Percentiles rank a stretch among this genome's conserved stretches.
phyloP scores from a whole-genome alignment of 2,888 invertebrate species.

The Cyrtodaria siliqua region DNA sequence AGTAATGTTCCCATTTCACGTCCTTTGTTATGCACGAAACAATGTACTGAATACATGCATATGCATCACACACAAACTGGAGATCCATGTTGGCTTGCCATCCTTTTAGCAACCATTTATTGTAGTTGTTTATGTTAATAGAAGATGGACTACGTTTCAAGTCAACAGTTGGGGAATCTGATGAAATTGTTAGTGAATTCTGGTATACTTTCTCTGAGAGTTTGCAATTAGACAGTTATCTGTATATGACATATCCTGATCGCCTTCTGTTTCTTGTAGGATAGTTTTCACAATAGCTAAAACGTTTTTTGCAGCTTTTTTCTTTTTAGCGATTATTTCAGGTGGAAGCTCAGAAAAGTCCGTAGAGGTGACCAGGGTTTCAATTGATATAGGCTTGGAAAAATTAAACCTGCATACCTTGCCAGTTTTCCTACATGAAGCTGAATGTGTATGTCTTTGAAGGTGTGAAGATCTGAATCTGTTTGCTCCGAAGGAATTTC shows the following conservation, averaged over 20 bases:
- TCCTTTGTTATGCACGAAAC: slow-evolving; percentile 35
- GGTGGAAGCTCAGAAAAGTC: slow-evolving; percentile 6
- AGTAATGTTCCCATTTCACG: slow-evolving; percentile 32
- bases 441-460: slow-evolving; percentile 41
- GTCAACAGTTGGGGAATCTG: slow-evolving; percentile 13
- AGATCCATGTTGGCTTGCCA: slow-evolving; percentile 26
- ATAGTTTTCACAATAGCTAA: slow-evolving; percentile 9
- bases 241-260: slow-evolving; percentile 3
- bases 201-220: slow-evolving; percentile 15
- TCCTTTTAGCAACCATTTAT: slow-evolving; percentile 14
- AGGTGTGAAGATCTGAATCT: slow-evolving; percentile 27
- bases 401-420: slow-evolving; percentile 19
- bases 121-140: slow-evolving; percentile 31
- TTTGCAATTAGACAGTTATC: slow-evolving; percentile 6
- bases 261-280: slow-evolving; percentile 4
- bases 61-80: slow-evolving; percentile 24
- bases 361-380: slow-evolving; percentile 5
- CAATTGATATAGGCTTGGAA: slow-evolving; percentile 10
- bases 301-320: too few relatives aligned
- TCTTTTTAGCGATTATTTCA: slow-evolving; percentile 4
- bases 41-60: slow-evolving; percentile 31
- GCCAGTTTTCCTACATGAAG: slow-evolving; percentile 50
- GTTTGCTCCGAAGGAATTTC: not conserved
- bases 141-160: slow-evolving; percentile 23
- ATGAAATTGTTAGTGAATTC: slow-evolving; percentile 13